phyloP scores from a whole-genome alignment of 2,797 vertebrate species.

The Anguilla pacifica region DNA sequence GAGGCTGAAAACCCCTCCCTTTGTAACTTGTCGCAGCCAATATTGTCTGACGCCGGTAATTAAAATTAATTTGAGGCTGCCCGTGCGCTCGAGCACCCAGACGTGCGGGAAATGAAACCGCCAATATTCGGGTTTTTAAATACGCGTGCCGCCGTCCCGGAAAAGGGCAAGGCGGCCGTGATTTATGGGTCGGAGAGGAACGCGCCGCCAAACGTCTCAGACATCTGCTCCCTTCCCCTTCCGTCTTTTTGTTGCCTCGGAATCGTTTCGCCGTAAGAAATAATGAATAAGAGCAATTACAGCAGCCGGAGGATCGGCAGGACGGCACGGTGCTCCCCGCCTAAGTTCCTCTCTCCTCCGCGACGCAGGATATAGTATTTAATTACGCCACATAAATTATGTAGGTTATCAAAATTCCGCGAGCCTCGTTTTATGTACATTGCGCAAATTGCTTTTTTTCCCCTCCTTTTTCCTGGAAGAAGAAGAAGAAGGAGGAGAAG shows the following conservation, averaged over 20 bases:
- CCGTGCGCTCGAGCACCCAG: constrained; percentile 63
- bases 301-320: constrained; percentile 57
- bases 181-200: constrained; percentile 54
- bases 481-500: constrained; percentile 41
- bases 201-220: constrained; percentile 47
- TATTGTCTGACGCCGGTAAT: constrained; percentile 74
- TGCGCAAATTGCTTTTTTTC: constrained; percentile 79
- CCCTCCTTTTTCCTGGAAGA: constrained; percentile 32
- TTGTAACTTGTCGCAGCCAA: constrained; percentile 50
- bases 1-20: neutral
- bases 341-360: constrained; percentile 63
- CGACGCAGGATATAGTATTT: constrained; percentile 77
- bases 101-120: constrained; percentile 68
- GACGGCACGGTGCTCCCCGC: constrained; percentile 42
- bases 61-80: constrained; percentile 80
- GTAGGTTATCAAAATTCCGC: constrained; percentile 81
- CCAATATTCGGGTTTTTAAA: constrained; percentile 78
- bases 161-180: constrained; percentile 64
- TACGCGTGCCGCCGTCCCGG: constrained; percentile 74
- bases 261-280: constrained; percentile 75
- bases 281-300: constrained; percentile 81
- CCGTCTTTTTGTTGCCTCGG: constrained; percentile 64
- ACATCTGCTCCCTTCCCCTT: constrained; percentile 50
- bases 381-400: constrained; percentile 84
- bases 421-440: constrained; percentile 82